phyloP scores from a whole-genome alignment of 2,888 invertebrate species.

The Watsonalla cultraria region DNA sequence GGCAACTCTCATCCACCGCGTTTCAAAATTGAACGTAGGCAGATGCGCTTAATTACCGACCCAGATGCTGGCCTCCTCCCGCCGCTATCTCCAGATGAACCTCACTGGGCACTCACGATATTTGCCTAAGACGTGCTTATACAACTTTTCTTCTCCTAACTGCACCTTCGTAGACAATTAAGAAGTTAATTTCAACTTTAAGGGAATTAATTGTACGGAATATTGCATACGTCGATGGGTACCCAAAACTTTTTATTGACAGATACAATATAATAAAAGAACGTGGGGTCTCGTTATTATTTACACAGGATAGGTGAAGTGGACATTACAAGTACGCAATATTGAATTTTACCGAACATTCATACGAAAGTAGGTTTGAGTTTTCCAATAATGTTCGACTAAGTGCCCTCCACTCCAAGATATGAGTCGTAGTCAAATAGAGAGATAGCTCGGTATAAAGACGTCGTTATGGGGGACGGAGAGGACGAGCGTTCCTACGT shows the following conservation, averaged over 20 bases:
- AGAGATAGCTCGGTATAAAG: slow-evolving; percentile 63
- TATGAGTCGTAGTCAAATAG: slow-evolving; percentile 71
- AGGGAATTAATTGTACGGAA: slow-evolving; percentile 1
- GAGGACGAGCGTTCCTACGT: slow-evolving; percentile 39
- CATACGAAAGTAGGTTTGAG: slow-evolving; percentile 43
- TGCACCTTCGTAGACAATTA: slow-evolving; percentile 39
- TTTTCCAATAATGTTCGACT: slow-evolving; percentile 64
- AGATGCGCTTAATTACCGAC: slow-evolving; percentile 76
- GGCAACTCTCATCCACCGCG: slow-evolving; percentile 72
- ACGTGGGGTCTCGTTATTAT: neutral
- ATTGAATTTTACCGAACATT: slow-evolving; percentile 20
- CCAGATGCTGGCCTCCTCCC: slow-evolving; percentile 65
- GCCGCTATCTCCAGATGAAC: slow-evolving; percentile 68
- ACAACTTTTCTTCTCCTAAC: slow-evolving; percentile 53
- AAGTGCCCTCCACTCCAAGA: slow-evolving; percentile 58
- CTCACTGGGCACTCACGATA: slow-evolving; percentile 51
- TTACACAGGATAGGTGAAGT: neutral
- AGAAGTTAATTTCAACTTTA: slow-evolving; percentile 46
- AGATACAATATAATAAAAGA: neutral
- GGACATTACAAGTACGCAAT: slow-evolving; percentile 6
- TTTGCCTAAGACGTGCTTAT: slow-evolving; percentile 54
- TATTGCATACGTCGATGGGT: no score
- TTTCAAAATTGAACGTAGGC: slow-evolving; percentile 78
- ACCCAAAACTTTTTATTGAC: neutral
- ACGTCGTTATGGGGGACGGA: slow-evolving; percentile 59